phyloP scores from a whole-genome alignment of 92 coral and sea anemone species.

The Siderastrea siderea region DNA sequence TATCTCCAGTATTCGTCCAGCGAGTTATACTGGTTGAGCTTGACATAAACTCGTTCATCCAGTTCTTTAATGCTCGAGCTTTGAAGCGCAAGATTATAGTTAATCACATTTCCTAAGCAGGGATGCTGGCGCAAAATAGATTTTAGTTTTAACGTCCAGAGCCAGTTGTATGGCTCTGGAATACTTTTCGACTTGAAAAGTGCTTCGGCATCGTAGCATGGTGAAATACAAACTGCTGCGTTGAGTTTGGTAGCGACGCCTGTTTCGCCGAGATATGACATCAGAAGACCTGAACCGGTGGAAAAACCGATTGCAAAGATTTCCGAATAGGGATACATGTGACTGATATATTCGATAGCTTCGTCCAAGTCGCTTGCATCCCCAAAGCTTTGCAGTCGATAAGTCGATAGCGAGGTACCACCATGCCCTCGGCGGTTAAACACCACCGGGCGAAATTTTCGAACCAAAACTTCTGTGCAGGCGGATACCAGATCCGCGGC shows the following conservation, averaged over 20 bases:
- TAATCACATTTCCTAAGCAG: constrained; percentile 80
- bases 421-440: constrained; percentile 99
- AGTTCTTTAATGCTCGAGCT: constrained; percentile 86
- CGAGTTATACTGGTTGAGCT: constrained; percentile 81
- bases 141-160: constrained; percentile 86
- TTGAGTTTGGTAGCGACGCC: constrained; percentile 65
- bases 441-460: constrained; percentile 93
- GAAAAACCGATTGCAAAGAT: constrained; percentile 90
- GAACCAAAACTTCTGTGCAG: constrained; percentile 71
- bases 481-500: constrained; percentile 75
- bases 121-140: constrained; percentile 84
- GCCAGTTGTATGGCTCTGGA: constrained; percentile 90
- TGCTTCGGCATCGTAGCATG: constrained; percentile 91
- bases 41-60: constrained; percentile 89
- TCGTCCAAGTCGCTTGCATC: constrained; percentile 92
- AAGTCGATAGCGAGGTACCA: constrained; percentile 82
- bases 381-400: constrained; percentile 89
- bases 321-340: constrained; percentile 90
- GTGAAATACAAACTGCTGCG: constrained; percentile 95
- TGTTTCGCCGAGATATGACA: constrained; percentile 90
- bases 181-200: constrained; percentile 70
- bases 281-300: constrained; percentile 85
- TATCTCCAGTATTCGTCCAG: constrained; percentile 84
- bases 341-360: constrained; percentile 81
- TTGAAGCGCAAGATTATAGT: constrained; percentile 81